Conservation (phyloP, 2,888 invertebrate species). For the Philaethria dido region DNA sequence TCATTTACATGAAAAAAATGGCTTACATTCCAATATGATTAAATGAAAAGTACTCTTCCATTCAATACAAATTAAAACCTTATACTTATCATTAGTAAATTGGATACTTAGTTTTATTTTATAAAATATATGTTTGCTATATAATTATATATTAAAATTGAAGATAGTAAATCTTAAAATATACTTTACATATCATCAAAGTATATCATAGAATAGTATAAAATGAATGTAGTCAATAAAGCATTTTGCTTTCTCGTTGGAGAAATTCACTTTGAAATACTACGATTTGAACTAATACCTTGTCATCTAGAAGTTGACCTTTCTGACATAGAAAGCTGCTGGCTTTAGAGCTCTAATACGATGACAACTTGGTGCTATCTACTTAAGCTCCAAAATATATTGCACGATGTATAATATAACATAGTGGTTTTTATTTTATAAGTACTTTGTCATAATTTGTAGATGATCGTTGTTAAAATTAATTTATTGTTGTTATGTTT, state of each 20-base stretch:
- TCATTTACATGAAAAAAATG: background rate
- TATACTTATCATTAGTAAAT: too few relatives aligned
- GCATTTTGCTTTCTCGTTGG: background rate
- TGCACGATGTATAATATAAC: conserved; percentile 3
- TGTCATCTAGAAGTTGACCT: conserved; percentile 33
- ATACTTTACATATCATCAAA: too few relatives aligned
- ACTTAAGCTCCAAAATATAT: conserved; percentile 32
- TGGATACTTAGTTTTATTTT: too few relatives aligned
- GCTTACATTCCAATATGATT: too few relatives aligned
- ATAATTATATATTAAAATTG: too few relatives aligned
- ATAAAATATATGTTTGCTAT: too few relatives aligned
- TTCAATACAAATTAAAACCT: too few relatives aligned
- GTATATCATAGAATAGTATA: background rate
- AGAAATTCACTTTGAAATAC: conserved; percentile 19
- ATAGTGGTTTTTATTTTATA: background rate
- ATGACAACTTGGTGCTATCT: conserved; percentile 34
- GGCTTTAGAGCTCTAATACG: conserved; percentile 33
- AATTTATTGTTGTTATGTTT: too few relatives aligned
- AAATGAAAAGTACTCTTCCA: too few relatives aligned
- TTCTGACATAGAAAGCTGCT: conserved; percentile 31
- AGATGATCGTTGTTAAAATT: background rate
- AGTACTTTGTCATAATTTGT: background rate
- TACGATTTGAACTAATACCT: conserved; percentile 21
- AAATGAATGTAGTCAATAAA: background rate
- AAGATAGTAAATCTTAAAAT: too few relatives aligned